A percentile compares a stretch with the other conserved stretches of the same genome.
Conservation (phyloP, 2,113 vertebrate genomes). For the mouse (Mus musculus) region DNA sequence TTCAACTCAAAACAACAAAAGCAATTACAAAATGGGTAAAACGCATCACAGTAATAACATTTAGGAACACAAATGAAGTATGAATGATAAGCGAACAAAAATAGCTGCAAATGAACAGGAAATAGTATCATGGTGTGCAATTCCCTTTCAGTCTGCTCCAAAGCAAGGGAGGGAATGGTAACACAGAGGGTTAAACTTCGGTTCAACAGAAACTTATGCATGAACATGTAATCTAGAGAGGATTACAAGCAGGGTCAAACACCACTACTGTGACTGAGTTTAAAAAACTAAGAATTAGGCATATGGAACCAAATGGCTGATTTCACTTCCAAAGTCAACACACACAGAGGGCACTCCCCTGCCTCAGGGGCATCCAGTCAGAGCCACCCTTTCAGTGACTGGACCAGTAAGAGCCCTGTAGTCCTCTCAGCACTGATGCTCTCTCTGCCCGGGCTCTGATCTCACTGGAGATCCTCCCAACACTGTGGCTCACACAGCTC, state of each 20-base stretch:
- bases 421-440: background rate
- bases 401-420: background rate
- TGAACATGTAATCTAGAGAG: slow-evolving; percentile 52
- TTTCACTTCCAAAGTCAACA: background rate
- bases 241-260: slow-evolving; percentile 12
- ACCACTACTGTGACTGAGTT: background rate
- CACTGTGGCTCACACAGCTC: background rate
- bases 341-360: background rate
- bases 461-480: background rate
- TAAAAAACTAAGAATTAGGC: slow-evolving; percentile 36
- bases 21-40: slow-evolving; percentile 69
- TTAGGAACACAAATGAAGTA: slow-evolving; percentile 73
- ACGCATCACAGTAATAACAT: slow-evolving; percentile 79
- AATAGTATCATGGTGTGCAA: slow-evolving; percentile 66
- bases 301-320: background rate
- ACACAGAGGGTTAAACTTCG: slow-evolving; percentile 62
- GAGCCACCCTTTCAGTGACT: too few species aligned
- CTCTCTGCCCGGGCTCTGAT: background rate
- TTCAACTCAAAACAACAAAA: slow-evolving; percentile 80
- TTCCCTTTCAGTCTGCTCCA: slow-evolving; percentile 90
- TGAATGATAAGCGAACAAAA: slow-evolving; percentile 74
- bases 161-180: slow-evolving; percentile 65
- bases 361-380: background rate
- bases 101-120: slow-evolving; percentile 74
- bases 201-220: slow-evolving; percentile 37